Conservation (phyloP, 2,113 vertebrate genomes). For the Acanthisitta chloris region DNA sequence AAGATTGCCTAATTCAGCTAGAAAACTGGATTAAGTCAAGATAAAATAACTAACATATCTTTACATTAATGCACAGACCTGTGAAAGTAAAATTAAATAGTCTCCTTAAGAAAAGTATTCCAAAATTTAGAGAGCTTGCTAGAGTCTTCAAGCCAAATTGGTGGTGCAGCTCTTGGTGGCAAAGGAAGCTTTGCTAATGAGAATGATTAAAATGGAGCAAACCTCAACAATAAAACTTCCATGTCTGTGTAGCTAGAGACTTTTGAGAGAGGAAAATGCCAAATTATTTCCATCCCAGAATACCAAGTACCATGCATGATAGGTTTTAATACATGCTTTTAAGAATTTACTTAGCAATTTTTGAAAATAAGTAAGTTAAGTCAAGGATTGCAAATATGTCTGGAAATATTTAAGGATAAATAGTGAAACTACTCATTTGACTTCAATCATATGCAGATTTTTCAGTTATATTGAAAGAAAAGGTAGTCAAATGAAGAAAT, state of each 20-base stretch:
- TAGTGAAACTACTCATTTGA: neutral
- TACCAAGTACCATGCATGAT: neutral
- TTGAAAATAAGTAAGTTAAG: neutral
- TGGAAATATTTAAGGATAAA: neutral
- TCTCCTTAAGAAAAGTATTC: neutral
- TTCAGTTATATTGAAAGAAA: neutral
- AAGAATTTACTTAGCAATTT: neutral
- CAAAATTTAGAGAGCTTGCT: neutral
- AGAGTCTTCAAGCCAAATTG: neutral
- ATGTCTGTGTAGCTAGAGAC: neutral
- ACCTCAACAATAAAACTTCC: neutral
- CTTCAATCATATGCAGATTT: neutral
- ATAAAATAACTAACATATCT: neutral
- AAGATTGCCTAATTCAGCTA: neutral
- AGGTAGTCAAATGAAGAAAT: neutral
- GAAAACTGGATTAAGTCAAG: neutral
- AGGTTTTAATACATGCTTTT: neutral
- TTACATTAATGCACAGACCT: neutral
- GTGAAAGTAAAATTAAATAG: neutral
- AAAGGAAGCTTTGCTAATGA: neutral
- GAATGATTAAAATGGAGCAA: neutral
- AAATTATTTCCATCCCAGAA: neutral
- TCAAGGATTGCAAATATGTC: neutral
- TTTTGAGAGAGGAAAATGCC: neutral
- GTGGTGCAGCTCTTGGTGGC: neutral